Evolutionary conservation across 2,113 vertebrate species (phyloP).

Genomic region (Alethe castanea): DNA sequence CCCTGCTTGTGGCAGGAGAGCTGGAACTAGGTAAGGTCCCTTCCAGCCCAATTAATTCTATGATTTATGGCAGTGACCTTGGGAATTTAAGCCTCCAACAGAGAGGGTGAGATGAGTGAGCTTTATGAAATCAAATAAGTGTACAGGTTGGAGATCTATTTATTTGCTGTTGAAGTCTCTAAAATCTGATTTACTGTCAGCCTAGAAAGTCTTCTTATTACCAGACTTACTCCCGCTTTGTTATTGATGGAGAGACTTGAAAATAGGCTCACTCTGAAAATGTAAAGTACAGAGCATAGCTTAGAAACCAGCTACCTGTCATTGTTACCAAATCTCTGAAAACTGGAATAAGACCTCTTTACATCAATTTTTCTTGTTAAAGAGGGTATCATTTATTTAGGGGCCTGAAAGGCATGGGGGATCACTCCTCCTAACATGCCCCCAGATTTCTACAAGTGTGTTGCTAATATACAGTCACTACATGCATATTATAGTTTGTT

Average conservation of each 20-base stretch:
- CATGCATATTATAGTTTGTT: not conserved
- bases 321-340: not conserved
- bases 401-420: not conserved
- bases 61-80: not conserved
- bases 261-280: not conserved
- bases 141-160: not conserved
- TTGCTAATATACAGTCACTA: not conserved
- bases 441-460: accelerated
- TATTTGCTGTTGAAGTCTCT: not conserved
- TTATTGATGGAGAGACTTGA: not conserved
- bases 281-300: not conserved
- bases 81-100: not conserved
- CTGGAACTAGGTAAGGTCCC: not conserved
- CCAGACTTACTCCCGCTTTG: not conserved
- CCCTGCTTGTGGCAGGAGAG: not conserved
- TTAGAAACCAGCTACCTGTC: not conserved
- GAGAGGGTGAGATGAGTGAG: not conserved
- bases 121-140: not conserved
- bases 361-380: not conserved
- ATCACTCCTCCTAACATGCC: not conserved
- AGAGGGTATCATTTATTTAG: not conserved
- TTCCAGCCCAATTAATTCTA: not conserved
- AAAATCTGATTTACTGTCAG: not conserved
- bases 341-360: not conserved
- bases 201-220: not conserved